phyloP scores from a whole-genome alignment of 2,797 vertebrate species.

The Pitangus sulphuratus region DNA sequence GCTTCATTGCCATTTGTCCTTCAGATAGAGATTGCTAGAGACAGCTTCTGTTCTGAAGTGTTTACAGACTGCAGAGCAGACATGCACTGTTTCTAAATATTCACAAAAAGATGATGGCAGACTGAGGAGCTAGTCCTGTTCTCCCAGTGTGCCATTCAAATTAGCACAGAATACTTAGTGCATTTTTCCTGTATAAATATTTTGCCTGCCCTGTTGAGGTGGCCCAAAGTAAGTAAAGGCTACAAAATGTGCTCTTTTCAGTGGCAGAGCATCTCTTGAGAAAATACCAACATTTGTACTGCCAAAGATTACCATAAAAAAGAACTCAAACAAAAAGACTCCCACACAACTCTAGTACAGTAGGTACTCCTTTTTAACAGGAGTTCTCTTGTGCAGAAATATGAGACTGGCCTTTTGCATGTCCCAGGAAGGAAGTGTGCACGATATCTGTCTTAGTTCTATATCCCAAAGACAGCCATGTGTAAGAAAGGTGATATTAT shows the following conservation, averaged over 20 bases:
- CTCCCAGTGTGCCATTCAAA: not conserved
- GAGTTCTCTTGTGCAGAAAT: not conserved
- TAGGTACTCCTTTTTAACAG: not conserved
- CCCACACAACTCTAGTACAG: not conserved
- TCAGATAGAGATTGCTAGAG: not conserved
- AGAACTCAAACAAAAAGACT: not conserved
- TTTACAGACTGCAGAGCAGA: not conserved
- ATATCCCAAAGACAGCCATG: not conserved
- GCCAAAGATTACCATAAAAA: not conserved
- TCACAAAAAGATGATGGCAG: not conserved
- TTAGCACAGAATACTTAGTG: not conserved
- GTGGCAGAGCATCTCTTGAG: not conserved
- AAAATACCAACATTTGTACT: not conserved
- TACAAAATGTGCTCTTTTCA: not conserved
- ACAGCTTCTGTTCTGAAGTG: not conserved
- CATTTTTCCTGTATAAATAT: not conserved
- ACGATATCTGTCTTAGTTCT: accelerated
- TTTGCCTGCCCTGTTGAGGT: not conserved
- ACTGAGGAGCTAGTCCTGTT: not conserved
- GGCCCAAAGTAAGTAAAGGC: not conserved
- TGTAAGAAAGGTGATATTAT: not conserved
- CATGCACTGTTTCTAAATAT: not conserved
- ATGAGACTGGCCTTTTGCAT: not conserved
- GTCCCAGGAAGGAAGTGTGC: not conserved
- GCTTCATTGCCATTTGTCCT: not conserved